A percentile compares a stretch with the other conserved stretches of the same genome.
Conservation (phyloP, 2,888 invertebrate genomes). For the Caenorhabditis japonica region DNA sequence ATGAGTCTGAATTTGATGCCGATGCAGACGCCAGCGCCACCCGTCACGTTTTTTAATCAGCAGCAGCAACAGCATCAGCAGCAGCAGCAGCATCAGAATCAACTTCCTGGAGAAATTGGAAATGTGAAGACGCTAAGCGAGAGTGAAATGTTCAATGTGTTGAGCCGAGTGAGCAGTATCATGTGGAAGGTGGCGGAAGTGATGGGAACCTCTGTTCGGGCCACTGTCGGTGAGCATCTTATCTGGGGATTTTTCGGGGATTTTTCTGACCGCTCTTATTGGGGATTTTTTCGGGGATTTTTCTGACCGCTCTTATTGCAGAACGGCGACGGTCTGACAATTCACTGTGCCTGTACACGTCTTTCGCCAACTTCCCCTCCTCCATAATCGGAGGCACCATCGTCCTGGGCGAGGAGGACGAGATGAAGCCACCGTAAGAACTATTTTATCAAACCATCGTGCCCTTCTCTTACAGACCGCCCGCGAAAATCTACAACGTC, state of each 20-base stretch:
- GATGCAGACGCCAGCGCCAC: background rate
- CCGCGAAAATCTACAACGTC: conserved; percentile 2
- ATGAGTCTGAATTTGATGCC: conserved; percentile 17
- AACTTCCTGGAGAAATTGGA: no score
- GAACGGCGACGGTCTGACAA: conserved; percentile 22
- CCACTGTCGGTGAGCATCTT: conserved; percentile 18
- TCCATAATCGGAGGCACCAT: conserved; percentile 24
- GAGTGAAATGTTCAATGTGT: conserved; percentile 12
- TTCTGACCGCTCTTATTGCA: no score
- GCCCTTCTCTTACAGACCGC: conserved; percentile 27
- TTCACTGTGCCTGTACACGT: conserved; percentile 21
- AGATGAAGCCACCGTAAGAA: conserved; percentile 10
- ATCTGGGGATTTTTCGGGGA: no score
- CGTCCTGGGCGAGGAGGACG: background rate
- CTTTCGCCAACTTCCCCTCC: conserved; percentile 25
- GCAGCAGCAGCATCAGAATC: no score
- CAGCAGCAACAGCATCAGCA: no score
- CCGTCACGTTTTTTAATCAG: background rate
- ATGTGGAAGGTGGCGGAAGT: conserved; percentile 1
- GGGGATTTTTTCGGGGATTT: no score
- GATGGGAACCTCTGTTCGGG: conserved; percentile 11
- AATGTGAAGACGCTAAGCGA: background rate
- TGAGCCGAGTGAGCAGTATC: conserved; percentile 18
- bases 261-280: no score
- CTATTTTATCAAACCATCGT: no score